These are phyloP conservation scores for Valencia hispanica DNA, from an alignment of 2,797 vertebrate genomes.

Conservation along the genomic window DNA sequence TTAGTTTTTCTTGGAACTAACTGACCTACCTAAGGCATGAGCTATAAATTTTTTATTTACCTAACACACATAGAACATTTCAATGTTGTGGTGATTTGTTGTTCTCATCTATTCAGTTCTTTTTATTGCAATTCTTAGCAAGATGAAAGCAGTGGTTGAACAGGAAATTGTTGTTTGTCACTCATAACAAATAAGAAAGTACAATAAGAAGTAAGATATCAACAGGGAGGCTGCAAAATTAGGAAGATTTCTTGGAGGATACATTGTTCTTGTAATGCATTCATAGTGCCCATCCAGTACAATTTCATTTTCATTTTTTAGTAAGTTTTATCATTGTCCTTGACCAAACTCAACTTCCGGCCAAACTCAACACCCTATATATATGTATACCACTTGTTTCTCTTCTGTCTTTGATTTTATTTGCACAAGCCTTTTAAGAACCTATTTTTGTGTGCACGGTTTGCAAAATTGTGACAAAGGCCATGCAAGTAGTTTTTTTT, in stretches of 20 bases:
- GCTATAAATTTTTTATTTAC: conserved; percentile 2
- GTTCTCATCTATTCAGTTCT: conserved; percentile 11
- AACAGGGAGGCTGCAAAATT: neutral
- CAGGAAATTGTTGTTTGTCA: neutral
- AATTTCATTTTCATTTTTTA: neutral
- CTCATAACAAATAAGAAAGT: neutral
- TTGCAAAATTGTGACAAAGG: too few species aligned
- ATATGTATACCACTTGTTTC: too few species aligned
- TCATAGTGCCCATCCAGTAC: neutral
- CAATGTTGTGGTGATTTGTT: neutral
- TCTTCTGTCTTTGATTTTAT: too few species aligned
- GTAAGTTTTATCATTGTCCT: too few species aligned
- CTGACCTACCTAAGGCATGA: conserved; percentile 13
- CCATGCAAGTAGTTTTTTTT: too few species aligned
- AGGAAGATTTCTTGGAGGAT: too few species aligned
- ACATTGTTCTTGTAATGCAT: neutral
- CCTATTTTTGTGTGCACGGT: too few species aligned
- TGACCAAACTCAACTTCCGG: too few species aligned
- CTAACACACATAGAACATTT: conserved; percentile 13
- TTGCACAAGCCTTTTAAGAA: too few species aligned
- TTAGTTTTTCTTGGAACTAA: conserved; percentile 7
- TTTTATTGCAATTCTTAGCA: conserved; percentile 2
- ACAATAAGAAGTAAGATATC: neutral
- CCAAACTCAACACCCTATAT: too few species aligned
- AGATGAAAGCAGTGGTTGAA: neutral